Conservation (phyloP, 2,113 vertebrate genomes). For the Nycticebus coucang region DNA sequence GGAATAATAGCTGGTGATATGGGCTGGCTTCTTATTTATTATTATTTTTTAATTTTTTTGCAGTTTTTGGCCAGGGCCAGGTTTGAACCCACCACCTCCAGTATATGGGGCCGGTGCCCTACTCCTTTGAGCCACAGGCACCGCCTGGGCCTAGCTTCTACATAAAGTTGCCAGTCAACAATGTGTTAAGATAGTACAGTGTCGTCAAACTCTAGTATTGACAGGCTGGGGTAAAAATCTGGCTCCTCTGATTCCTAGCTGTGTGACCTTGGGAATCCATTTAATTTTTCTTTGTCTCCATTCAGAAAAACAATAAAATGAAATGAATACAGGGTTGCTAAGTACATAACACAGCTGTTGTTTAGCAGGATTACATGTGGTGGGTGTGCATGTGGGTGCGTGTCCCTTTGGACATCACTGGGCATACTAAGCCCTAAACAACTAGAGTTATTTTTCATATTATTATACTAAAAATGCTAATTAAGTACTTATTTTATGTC, state of each 20-base stretch:
- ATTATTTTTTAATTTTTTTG: no score
- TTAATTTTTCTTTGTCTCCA: not conserved
- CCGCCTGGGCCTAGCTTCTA: no score
- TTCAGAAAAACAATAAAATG: not conserved
- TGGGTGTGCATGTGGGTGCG: not conserved
- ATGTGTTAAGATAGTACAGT: not conserved
- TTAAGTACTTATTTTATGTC: not conserved
- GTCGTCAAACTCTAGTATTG: not conserved
- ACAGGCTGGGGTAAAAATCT: not conserved
- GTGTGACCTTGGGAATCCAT: not conserved
- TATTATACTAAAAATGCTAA: constrained; percentile 3
- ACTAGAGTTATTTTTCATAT: not conserved
- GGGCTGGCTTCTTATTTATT: no score
- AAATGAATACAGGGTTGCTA: not conserved
- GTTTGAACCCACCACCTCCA: no score
- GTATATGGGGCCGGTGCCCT: no score
- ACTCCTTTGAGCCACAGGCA: no score
- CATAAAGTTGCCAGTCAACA: no score
- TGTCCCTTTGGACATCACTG: not conserved
- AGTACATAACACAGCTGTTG: not conserved
- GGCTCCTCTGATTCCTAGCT: not conserved
- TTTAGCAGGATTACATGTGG: not conserved
- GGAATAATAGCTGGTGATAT: no score
- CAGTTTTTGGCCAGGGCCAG: no score
- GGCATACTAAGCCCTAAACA: not conserved